Base-by-base conservation (phyloP, 2,888 invertebrate genomes). In the Diarsia rubi region DNA sequence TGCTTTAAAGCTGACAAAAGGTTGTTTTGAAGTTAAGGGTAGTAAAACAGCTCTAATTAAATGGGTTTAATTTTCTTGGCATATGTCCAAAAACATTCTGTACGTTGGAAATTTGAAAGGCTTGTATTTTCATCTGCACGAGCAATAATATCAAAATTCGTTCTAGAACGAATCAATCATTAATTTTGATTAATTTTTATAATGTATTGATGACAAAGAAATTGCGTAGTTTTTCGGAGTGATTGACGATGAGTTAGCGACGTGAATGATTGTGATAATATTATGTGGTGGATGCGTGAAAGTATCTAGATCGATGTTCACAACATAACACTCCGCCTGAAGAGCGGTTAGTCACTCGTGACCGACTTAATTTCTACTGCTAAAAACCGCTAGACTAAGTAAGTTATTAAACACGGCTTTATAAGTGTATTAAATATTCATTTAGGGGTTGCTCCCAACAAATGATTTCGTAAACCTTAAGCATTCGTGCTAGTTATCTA, bases 321-420 rank as follows among this genome's bases (percentile, higher is more conserved):
- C 82, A 75, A 76, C 86, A 85, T 87, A 82, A 87, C 78, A 86
- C 83, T 47, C 54, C 62, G 86, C 82, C 78, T 88, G 82, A 70
- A 80, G 81, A 84, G 85, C 85, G 90, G 90, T 89, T 90, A 86
- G 91, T 91, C 90, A 91, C 88, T 86, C 88, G 87, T 88, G 86
- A 85, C 85, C 80, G 84, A 90, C 85, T 84, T 86, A 83, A 90
- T 88, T 88, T 87, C 85, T 86, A 85, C 81, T 86, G 82, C 69
- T 63, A 66, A 71, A 69, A 71, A 73, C 71, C 54, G 72, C 60
- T 70, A 73, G 49, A 66, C n/a, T 73, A 42, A 45, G 37, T 45
- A 52, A 45, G 21, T 52, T 64, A 45, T 66, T 68, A 57, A 49
- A 69, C 45, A 47, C n/a, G 24, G 9, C 16, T 69, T 42, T 24